Base-by-base conservation (phyloP, 2,113 vertebrate species). In the Trachemys scripta region DNA sequence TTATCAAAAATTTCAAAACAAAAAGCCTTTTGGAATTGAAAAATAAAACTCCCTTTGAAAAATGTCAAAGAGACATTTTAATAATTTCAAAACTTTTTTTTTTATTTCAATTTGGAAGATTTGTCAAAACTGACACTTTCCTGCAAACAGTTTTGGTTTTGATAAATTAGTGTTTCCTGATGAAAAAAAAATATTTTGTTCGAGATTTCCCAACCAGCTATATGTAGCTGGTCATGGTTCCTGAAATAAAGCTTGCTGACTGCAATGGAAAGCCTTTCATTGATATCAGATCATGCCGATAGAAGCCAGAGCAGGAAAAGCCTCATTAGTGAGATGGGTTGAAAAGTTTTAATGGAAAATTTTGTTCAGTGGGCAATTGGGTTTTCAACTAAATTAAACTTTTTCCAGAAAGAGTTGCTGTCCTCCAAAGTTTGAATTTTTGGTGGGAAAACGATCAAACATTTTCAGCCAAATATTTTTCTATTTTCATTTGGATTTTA, bases 141-240 rank as follows among this genome's bases (percentile, higher is more conserved):
- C 27, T 3, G 3, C 59, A 62, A 62, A 31, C 59, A 62, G 59
- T 31, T 62, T 62, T 62, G 59, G 29, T 62, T 62, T 31, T 62
- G 29, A 62, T 31, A 62, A 62, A 62, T 62, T 8, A 62, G 59
- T 31, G 12, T 16, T 62, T 31, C 59, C 25, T 29, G 57, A 31
- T 62, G 59, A 54, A 22, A 62, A 62, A 14, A 14, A 62, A 31
- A 62, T 62, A 62, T 62, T 31, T 62, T 31, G 13, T 62, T 62
- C 5, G 29, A 31, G 29, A 62, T 31, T 62, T 62, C 17, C 19
- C 35, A 10, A 65, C 31, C 16, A 65, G 62, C 31, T 17, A 16
- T 65, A 17, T 2, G 3, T 65, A n/a, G 14, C 0, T 0, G 42
- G 49, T 45, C 7, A 0, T 22, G 88, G 86, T 5, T 53, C 11